Percentiles rank a stretch among this genome's conserved stretches.
These are phyloP conservation scores for Aegithalos caudatus DNA, from an alignment of 2,113 vertebrate species.

Conservation along the genomic window DNA sequence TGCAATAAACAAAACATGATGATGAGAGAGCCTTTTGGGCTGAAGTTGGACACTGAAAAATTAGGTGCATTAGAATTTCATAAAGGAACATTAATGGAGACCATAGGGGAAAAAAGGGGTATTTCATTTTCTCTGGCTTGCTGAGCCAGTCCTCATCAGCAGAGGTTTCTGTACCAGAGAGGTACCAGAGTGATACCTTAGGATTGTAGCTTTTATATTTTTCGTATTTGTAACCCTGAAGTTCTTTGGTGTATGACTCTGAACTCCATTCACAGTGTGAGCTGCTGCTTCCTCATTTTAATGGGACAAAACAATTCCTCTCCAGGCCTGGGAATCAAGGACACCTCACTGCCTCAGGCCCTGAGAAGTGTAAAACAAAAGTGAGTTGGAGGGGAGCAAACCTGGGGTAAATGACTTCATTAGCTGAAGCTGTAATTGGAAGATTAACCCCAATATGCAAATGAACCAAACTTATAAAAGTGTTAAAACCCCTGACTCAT, in stretches of 20 bases:
- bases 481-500: too few relatives aligned
- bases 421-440: background rate
- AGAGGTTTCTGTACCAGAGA: background rate
- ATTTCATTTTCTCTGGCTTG: background rate
- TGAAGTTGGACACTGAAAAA: background rate
- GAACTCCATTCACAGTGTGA: background rate
- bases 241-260: rapidly evolving
- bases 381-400: background rate
- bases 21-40: background rate
- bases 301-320: background rate
- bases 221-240: background rate
- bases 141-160: background rate
- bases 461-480: background rate
- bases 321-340: background rate
- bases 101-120: rapidly evolving
- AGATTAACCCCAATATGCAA: background rate
- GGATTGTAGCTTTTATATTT: background rate
- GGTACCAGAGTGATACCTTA: too few relatives aligned
- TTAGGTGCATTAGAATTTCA: background rate
- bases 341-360: background rate
- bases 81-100: background rate
- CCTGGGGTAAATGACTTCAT: background rate
- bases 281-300: background rate
- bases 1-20: background rate
- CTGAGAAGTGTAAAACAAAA: rapidly evolving